Evolutionary conservation across 2,888 invertebrate genomes (phyloP), one percentile per base, ranked within the genome.

Genomic region (Colostygia pectinataria): DNA sequence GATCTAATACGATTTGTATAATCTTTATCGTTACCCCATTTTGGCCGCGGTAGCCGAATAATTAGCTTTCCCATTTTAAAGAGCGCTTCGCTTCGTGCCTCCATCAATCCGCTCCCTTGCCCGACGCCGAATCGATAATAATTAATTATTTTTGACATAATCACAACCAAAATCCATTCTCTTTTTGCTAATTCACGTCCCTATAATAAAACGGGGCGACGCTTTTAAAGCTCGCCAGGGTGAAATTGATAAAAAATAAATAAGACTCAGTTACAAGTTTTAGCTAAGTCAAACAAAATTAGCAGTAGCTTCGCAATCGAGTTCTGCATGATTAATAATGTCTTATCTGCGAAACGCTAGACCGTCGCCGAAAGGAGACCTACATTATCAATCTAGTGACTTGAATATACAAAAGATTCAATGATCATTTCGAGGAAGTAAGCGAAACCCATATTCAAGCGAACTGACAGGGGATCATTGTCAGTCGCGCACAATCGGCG

Each of bases 101-200:
- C 79, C 85, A 79, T 87, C 89, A 84, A 83, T 83, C 82, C 78
- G 65, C 80, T 74, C 85, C 85, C 84, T 81, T 76, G 77, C 74
- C 70, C 77, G 74, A 71, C 66, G 65, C 70, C 68, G 79, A 92
- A 92, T 92, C 92, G 91, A 92, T 91, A 91, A 92, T 92, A 93
- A 93, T 93, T 93, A 93, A 93, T 93, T 92, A 93, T 92, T 92
- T 93, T 93, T 92, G 92, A 92, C 92, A 91, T 92, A 92, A 92
- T 92, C 92, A 92, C 92, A 78, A 84, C 91, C 86, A 77, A 90
- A 91, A 90, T 91, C 92, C 91, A 92, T 91, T 92, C 91, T 91
- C 91, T 92, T 92, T 90, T 92, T 91, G 92, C 92, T 92, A 92
- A 92, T 92, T 92, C 93, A 92, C 89, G 92, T 91, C 90, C 89